Percentiles rank a stretch among this genome's conserved stretches.
Conservation (phyloP, 2,797 vertebrate species). For the Darevskia mixta region DNA sequence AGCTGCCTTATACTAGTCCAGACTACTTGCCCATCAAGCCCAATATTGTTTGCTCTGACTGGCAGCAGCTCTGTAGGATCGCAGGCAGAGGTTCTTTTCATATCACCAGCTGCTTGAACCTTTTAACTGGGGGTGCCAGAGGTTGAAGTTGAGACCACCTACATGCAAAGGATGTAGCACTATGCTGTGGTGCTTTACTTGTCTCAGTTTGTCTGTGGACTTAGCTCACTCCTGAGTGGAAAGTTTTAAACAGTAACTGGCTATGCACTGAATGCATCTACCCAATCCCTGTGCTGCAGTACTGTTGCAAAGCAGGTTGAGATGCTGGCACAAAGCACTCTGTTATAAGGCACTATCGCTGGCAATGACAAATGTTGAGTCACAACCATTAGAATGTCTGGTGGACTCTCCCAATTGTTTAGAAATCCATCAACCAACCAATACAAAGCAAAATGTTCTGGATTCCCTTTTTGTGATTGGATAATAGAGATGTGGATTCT, state of each 20-base stretch:
- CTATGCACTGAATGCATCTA: not conserved
- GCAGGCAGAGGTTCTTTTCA: not conserved
- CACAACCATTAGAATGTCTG: not conserved
- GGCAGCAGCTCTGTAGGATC: not conserved
- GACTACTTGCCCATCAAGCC: not conserved
- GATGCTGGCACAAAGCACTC: not conserved
- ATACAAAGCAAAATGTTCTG: not conserved
- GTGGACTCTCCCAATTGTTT: constrained; percentile 35
- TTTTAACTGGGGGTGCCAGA: not conserved
- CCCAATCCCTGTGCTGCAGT: not conserved
- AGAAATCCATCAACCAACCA: constrained; percentile 13
- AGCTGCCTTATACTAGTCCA: not conserved
- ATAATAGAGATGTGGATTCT: not conserved
- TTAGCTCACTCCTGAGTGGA: not conserved
- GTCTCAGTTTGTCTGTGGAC: not conserved
- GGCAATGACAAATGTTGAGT: not conserved
- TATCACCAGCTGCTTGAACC: not conserved
- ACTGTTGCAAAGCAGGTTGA: not conserved
- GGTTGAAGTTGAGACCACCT: too few species aligned
- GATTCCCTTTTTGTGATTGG: not conserved
- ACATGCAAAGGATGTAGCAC: not conserved
- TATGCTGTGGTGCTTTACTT: not conserved
- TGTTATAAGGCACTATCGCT: not conserved
- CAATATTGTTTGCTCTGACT: not conserved
- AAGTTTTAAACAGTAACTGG: too few species aligned